Evolutionary conservation across 2,888 invertebrate genomes (phyloP), one percentile per base, ranked within the genome.

Genomic region (Drosophila ezoana): DNA sequence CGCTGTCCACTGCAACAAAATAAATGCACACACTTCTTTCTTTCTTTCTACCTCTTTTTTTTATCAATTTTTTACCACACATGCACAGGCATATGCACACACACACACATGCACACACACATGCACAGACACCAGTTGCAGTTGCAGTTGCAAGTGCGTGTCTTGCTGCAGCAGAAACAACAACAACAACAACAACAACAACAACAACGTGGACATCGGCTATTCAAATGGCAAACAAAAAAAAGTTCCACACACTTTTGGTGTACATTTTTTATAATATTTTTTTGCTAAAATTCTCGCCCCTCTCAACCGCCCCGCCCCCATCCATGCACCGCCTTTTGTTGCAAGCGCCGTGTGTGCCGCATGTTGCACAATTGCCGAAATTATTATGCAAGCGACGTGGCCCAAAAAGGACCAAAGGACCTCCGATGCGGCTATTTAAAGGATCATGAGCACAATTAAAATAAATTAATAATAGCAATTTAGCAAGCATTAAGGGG

Each of bases 81-180:
- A 23, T 49, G 32, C 47, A 53, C 40, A 47, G 11, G 38, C 48
- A 63, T 28, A 60, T 33, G 33, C 54, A 44, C 51, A 48, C 28
- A 43, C 32, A 47, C 45, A 32, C 20, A 14, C 11, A 32, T 28
- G 33, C 58, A 44, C 51, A 48, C 28, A 43, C 32, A 81, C 20
- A 78, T 78, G 75, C 81, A 77, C 76, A 88, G 87, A 90, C 90
- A 88, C 89, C 87, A 89, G 90, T 87, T 90, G 88, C 87, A 81
- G 73, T 70, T 56, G 76, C 79, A 67, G 73, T 71, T 60, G 73
- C 67, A 54, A 59, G 68, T 58, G 70, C 66, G 56, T 72, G 63
- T 57, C 57, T 48, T 47, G 43, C 20, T n/a, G 41, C 41, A 48
- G 18, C 20, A 37, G 45, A 57, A 51, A 37, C 28, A 44, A 18